Conservation (phyloP, 2,888 invertebrate species). For the Campoplex nolae region DNA sequence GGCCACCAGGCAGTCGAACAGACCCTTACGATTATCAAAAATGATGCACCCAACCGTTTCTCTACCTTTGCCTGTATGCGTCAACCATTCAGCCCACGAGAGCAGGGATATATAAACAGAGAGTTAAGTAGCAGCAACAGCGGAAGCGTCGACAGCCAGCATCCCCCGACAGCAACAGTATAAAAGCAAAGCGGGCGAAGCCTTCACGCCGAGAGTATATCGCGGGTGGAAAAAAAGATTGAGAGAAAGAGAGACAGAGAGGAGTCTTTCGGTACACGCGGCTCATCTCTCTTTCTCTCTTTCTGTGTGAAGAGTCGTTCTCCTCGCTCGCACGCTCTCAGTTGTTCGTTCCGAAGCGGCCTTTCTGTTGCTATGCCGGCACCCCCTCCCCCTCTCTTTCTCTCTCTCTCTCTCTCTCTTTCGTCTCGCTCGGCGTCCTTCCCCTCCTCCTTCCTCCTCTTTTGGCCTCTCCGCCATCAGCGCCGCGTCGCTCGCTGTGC, state of each 20-base stretch:
- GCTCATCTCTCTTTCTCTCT: conserved; percentile 38
- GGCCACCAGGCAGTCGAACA: neutral
- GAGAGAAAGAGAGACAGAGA: conserved; percentile 31
- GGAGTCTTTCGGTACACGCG: conserved; percentile 28
- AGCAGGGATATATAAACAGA: conserved; percentile 49
- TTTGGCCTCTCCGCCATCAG: conserved; percentile 60
- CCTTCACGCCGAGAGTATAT: conserved; percentile 53
- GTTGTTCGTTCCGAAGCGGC: conserved; percentile 81
- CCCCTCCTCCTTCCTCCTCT: conserved; percentile 65
- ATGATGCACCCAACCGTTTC: conserved; percentile 22
- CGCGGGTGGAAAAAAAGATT: conserved; percentile 37
- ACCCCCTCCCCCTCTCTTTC: conserved; percentile 72
- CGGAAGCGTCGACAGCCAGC: conserved; percentile 54
- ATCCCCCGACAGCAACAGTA: conserved; percentile 63
- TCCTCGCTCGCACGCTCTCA: conserved; percentile 71
- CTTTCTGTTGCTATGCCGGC: conserved; percentile 84
- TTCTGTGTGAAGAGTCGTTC: conserved; percentile 65
- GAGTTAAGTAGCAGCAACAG: conserved; percentile 56
- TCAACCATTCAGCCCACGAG: conserved; percentile 8
- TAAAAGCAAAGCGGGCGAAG: conserved; percentile 61
- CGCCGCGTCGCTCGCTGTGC: conserved; percentile 65
- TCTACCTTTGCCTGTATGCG: conserved; percentile 3
- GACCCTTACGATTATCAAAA: conserved; percentile 29
- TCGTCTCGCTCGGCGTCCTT: conserved; percentile 70
- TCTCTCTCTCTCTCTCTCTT: conserved; percentile 54